phyloP scores from a whole-genome alignment of 2,113 vertebrate species.

The Phyllostomus discolor region DNA sequence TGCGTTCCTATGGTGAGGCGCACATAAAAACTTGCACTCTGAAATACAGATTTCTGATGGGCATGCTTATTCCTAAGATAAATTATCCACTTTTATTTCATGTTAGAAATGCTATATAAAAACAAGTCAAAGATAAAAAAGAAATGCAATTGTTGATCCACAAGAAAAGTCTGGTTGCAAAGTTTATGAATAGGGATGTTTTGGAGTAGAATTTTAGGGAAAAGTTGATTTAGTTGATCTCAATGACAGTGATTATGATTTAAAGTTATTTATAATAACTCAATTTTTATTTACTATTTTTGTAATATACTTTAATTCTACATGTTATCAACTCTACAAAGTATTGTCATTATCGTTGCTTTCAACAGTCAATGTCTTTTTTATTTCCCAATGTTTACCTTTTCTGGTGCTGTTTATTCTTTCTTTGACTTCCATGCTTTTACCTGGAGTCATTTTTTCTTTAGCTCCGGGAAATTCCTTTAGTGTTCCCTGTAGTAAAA shows the following conservation, averaged over 20 bases:
- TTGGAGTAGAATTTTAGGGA: not conserved
- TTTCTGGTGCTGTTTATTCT: not conserved
- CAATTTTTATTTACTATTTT: not conserved
- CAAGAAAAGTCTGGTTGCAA: not conserved
- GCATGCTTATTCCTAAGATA: not conserved
- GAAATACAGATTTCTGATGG: not conserved
- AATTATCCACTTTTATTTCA: not conserved
- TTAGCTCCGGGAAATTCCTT: not conserved
- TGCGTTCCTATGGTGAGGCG: not conserved
- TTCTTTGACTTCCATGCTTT: not conserved
- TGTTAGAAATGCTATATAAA: not conserved
- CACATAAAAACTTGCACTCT: not conserved
- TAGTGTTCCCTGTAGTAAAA: not conserved
- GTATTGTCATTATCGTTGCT: not conserved
- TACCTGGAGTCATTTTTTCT: not conserved
- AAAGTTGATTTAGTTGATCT: not conserved
- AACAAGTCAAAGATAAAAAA: not conserved
- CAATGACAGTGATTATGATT: not conserved
- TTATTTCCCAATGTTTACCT: not conserved
- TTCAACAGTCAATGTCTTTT: not conserved
- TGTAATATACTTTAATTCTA: not conserved
- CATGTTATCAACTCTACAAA: not conserved
- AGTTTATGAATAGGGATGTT: not conserved
- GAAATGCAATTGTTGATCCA: not conserved
- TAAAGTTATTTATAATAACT: not conserved